Base-by-base conservation (phyloP, 2,113 vertebrate genomes). In the Chaetodon auriga region DNA sequence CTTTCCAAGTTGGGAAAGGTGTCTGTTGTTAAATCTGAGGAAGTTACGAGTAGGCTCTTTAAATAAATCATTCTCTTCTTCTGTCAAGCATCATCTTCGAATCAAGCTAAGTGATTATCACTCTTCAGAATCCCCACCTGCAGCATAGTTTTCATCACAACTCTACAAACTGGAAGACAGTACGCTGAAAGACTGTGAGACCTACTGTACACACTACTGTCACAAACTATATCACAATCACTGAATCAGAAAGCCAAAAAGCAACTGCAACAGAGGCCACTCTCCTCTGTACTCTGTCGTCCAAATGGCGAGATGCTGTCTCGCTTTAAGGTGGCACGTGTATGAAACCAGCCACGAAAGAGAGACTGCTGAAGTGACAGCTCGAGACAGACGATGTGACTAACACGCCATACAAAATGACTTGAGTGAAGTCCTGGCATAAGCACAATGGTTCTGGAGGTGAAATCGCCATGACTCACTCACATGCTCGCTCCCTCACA, bases 381-480 rank as follows among this genome's bases (percentile, higher is more conserved):
- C 18, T 41, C 0, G 1, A 68, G 9, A 36, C 58, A 57, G 21
- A 74, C 68, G 30, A 35, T 78, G 58, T 90, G 84, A 87, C 78
- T 88, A 79, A 83, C 25, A 63, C 1, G 2, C 18, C 5, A 19
- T 8, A 62, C 4, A 51, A 25, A 85, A 54, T 13, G 16, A 35
- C 60, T 3, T 58, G 78, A 81, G 75, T 45, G 63, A 78, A 89
- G 62, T 46, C 75, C 55, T 90, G 84, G 83, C 55, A 80, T 45
- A 23, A 69, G 38, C 45, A 83, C 87, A 90, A 84, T 62, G 79
- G 48, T 58, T 68, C 49, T 69, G 45, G 78, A 84, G 89, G 84
- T 78, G 87, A 89, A 74, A 90, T 73, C 78, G 23, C 68, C 53
- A 85, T 90, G 85, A 94, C 68, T 92, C 89, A 88, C 77, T 79